Base-by-base conservation (phyloP, 1,140 invertebrate genomes). In the Penaeus chinensis region DNA sequence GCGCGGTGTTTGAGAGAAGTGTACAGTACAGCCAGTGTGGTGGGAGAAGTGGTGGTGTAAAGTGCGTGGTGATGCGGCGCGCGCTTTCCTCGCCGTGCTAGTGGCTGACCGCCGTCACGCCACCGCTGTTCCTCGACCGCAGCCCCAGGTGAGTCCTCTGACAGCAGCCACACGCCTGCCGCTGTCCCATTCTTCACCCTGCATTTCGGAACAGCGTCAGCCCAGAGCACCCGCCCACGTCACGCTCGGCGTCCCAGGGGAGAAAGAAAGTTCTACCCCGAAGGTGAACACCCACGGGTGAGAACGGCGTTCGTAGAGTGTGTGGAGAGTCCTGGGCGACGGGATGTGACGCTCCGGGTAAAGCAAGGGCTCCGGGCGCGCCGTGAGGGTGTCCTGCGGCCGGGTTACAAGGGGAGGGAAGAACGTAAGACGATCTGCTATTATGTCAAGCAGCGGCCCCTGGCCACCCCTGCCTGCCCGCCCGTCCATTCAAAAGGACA, bases 351-450 rank as follows among this genome's bases (percentile, higher is more conserved):
- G 79, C 60, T 63, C 62, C 24, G 16, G 79, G 60, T 60, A 13
- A 24, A n/a, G 66, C 71, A 54, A 60, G 42, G 65, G 22, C 66
- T 66, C 42, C 54, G 54, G 54, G 54, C 54, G 54, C 54, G 54
- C 16, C 16, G 54, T 54, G 16, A 54, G 54, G 54, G 54, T 54
- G 54, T 54, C 63, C 24, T 47, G 65, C 32, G 76, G 76, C 76
- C 32, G 76, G 54, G 78, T 47, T 54, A 60, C 27, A 60, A 61
- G 37, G 78, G 78, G 37, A 47, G 78, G 82, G 65, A 42, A 60
- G 82, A 69, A 54, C 71, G 82, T 83, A 83, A 83, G 82, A 54
- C 71, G 82, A 83, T 74, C 82, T 69, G 37, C 82, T 83, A 83
- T 83, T 83, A 83, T 83, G 82, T 83, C 82, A 83, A 54, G 22